Evolutionary conservation across 2,113 vertebrate species (phyloP).

Genomic region (Carlito syrichta): DNA sequence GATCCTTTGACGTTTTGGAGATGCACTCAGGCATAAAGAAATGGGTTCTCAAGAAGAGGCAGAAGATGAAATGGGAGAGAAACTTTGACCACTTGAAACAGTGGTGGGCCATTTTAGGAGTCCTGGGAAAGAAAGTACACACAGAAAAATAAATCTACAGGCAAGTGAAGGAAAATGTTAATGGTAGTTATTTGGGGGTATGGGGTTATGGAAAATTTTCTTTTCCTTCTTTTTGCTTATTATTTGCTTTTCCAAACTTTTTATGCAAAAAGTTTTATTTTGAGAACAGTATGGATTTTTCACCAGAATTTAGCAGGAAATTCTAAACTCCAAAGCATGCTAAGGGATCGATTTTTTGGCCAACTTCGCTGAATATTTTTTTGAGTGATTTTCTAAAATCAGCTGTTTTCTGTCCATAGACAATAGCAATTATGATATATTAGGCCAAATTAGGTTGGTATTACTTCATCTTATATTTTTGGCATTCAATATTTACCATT

Average conservation of each 20-base stretch:
- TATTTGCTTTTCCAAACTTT: neutral
- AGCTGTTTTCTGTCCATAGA: neutral
- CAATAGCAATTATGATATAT: neutral
- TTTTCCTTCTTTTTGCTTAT: neutral
- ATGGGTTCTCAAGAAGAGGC: neutral
- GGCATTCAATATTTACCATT: neutral
- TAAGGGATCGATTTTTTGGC: neutral
- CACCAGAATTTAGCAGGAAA: neutral
- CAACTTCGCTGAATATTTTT: neutral
- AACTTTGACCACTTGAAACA: neutral
- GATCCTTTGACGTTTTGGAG: neutral
- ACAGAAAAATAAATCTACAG: neutral
- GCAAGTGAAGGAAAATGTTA: neutral
- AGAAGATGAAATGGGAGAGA: neutral
- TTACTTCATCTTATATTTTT: neutral
- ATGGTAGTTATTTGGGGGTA: neutral
- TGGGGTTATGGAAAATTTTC: neutral
- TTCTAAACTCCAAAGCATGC: neutral
- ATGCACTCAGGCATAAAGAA: neutral
- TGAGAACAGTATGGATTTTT: neutral
- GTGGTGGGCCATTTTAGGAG: neutral
- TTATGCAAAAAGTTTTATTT: neutral
- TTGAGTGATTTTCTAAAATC: neutral
- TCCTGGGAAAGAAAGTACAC: neutral
- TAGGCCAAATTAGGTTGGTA: neutral